These are phyloP conservation scores for Gobionotothen gibberifrons DNA, from an alignment of 2,797 vertebrate genomes.

Conservation along the genomic window DNA sequence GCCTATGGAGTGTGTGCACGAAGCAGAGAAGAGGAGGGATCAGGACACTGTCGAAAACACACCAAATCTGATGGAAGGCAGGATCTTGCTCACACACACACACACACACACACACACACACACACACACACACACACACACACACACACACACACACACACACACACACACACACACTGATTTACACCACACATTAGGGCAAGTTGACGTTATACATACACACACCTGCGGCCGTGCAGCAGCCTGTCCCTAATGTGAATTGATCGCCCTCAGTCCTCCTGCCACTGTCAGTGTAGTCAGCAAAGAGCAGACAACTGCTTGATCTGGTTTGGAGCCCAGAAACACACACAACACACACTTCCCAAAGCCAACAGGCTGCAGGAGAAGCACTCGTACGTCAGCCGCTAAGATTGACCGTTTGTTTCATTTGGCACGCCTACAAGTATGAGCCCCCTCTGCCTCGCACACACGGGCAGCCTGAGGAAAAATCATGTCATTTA, in stretches of 20 bases:
- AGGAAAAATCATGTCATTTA: constrained; percentile 65
- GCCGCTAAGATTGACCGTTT: constrained; percentile 53
- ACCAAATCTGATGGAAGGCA: constrained; percentile 23
- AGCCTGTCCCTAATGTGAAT: constrained; percentile 59
- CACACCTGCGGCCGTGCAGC: constrained; percentile 53
- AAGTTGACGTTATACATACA: constrained; percentile 30
- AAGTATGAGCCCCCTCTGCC: constrained; percentile 38
- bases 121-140: constrained; percentile 2
- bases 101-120: background rate
- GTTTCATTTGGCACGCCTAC: constrained; percentile 55
- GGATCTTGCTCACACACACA: background rate
- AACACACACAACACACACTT: constrained; percentile 15
- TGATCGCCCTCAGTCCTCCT: constrained; percentile 48
- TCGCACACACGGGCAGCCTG: constrained; percentile 41
- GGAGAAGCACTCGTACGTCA: constrained; percentile 21
- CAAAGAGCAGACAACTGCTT: constrained; percentile 42
- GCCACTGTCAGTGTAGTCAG: constrained; percentile 31
- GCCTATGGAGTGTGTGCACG: background rate
- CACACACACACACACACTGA: constrained; percentile 2
- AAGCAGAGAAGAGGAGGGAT: background rate
- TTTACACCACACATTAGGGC: background rate
- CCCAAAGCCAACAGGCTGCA: constrained; percentile 20
- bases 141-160: constrained; percentile 36
- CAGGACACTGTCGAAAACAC: background rate
- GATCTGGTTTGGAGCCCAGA: constrained; percentile 44